A percentile compares a stretch with the other conserved stretches of the same genome.
These are phyloP conservation scores for Triplophysa yarkandensis DNA, from an alignment of 2,797 vertebrate genomes.

Conservation along the genomic window DNA sequence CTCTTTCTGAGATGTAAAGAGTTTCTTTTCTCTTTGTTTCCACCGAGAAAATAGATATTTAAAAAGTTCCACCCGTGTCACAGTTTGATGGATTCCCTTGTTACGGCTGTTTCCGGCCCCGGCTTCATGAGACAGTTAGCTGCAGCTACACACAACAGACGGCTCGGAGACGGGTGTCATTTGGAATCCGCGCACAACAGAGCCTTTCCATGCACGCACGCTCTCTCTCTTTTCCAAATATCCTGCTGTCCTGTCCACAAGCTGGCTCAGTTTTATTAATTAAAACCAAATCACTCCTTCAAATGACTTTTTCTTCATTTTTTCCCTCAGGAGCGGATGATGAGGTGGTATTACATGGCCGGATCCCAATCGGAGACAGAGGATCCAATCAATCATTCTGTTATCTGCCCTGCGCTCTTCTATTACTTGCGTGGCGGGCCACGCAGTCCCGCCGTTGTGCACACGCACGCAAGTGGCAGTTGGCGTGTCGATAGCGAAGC, in stretches of 20 bases:
- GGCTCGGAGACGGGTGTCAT: slow-evolving; percentile 43
- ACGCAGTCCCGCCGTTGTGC: slow-evolving; percentile 69
- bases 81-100: slow-evolving; percentile 47
- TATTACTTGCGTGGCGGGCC: slow-evolving; percentile 74
- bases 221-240: slow-evolving; percentile 30
- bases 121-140: slow-evolving; percentile 45
- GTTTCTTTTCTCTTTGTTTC: slow-evolving; percentile 46
- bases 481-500: slow-evolving; percentile 69
- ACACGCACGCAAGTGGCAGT: slow-evolving; percentile 15
- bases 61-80: slow-evolving; percentile 39
- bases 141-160: slow-evolving; percentile 38
- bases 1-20: slow-evolving; percentile 10
- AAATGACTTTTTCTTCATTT: slow-evolving; percentile 30
- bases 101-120: slow-evolving; percentile 47
- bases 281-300: slow-evolving; percentile 57
- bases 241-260: slow-evolving; percentile 47
- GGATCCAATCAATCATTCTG: slow-evolving; percentile 77
- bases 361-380: slow-evolving; percentile 71
- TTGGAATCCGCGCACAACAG: slow-evolving; percentile 35
- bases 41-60: slow-evolving; percentile 32
- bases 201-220: slow-evolving; percentile 20
- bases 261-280: slow-evolving; percentile 60
- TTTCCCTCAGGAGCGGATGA: slow-evolving; percentile 65
- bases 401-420: slow-evolving; percentile 72
- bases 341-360: slow-evolving; percentile 75